phyloP scores from a whole-genome alignment of 2,888 invertebrate genomes.

The Mythimna albipuncta region DNA sequence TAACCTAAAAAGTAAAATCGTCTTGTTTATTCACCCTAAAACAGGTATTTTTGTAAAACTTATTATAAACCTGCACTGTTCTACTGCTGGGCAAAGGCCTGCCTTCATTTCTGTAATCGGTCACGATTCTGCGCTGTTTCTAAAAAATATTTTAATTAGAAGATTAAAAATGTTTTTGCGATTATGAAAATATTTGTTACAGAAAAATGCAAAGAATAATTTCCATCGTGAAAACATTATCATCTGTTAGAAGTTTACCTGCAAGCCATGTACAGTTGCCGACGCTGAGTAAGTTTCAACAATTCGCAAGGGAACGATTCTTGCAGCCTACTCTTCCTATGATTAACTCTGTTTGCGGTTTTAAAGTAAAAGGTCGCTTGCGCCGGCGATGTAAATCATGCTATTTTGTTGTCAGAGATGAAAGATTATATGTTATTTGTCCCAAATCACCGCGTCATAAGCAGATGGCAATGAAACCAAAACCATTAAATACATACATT shows the following conservation, averaged over 20 bases:
- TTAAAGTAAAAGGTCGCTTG: constrained; percentile 94
- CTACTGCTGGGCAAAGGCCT: not conserved
- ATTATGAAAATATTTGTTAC: constrained; percentile 22
- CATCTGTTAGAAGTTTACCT: constrained; percentile 62
- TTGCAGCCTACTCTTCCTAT: constrained; percentile 74
- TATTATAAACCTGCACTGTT: not conserved
- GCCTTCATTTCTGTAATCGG: not conserved
- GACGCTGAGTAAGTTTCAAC: constrained; percentile 72
- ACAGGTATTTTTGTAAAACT: not conserved
- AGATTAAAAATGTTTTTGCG: too few species aligned
- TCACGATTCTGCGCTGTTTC: not conserved
- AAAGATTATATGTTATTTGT: constrained; percentile 94
- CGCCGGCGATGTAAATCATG: constrained; percentile 95
- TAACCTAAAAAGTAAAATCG: not conserved
- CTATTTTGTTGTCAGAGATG: constrained; percentile 92
- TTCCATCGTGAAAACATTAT: constrained; percentile 72
- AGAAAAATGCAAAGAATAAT: constrained; percentile 76
- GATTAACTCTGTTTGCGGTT: constrained; percentile 75
- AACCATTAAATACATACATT: constrained; percentile 93
- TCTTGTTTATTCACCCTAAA: not conserved
- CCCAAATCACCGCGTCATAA: constrained; percentile 95
- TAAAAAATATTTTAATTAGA: not conserved
- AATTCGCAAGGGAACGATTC: constrained; percentile 67
- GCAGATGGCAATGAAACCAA: constrained; percentile 93
- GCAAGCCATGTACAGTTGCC: constrained; percentile 60